Conservation (phyloP, 1,140 invertebrate species). For the Dendroctonus valens region DNA sequence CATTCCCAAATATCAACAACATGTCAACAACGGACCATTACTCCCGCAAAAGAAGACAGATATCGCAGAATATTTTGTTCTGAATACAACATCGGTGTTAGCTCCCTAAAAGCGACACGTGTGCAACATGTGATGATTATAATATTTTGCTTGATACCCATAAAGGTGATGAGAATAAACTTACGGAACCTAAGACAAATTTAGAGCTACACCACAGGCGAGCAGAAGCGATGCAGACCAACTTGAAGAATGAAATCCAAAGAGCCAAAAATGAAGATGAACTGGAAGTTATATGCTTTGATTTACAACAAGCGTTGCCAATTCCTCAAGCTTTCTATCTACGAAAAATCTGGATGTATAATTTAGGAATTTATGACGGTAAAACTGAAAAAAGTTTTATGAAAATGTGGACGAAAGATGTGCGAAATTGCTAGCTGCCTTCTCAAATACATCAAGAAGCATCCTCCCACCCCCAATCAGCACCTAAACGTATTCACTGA, state of each 20-base stretch:
- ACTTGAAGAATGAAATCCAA: no score
- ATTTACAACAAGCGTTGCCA: slow-evolving; percentile 9
- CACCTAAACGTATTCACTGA: slow-evolving; percentile 1
- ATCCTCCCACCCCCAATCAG: neutral
- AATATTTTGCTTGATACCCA: no score
- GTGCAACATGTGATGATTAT: neutral
- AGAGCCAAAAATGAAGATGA: neutral
- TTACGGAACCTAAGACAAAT: no score
- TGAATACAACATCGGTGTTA: no score
- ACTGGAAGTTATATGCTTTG: slow-evolving; percentile 1
- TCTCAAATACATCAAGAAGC: slow-evolving; percentile 8
- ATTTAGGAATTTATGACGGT: slow-evolving; percentile 10
- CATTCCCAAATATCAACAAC: no score
- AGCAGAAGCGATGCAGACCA: no score
- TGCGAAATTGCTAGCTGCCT: slow-evolving; percentile 4
- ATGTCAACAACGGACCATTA: no score
- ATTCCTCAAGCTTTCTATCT: slow-evolving; percentile 7
- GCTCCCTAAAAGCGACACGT: slow-evolving; percentile 10
- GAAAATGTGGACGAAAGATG: slow-evolving; percentile 10
- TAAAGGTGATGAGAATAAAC: no score
- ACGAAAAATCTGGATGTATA: slow-evolving; percentile 7
- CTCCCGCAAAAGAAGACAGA: no score
- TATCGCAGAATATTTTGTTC: no score
- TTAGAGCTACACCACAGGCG: no score
- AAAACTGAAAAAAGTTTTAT: neutral